Evolutionary conservation across 2,113 vertebrate genomes (phyloP).

Genomic region (Micronycteris hirsuta): DNA sequence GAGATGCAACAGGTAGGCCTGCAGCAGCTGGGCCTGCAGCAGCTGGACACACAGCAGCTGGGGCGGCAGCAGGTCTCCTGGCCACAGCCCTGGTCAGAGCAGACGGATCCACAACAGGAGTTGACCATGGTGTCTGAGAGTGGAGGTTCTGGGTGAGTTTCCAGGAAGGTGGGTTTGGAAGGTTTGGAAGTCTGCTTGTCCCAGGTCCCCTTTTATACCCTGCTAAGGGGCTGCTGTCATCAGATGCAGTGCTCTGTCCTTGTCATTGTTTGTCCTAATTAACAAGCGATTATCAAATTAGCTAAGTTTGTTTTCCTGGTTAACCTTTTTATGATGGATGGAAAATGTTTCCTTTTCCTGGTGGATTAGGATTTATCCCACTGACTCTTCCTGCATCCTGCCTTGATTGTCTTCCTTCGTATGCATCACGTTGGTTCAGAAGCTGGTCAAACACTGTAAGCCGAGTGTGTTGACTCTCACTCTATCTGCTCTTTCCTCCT

Average conservation of each 20-base stretch:
- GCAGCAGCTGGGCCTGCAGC: not conserved
- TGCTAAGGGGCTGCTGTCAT: not conserved
- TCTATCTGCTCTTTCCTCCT: not conserved
- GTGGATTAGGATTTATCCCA: not conserved
- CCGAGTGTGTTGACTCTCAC: not conserved
- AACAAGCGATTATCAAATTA: slow-evolving; percentile 1
- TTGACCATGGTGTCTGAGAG: slow-evolving; percentile 37
- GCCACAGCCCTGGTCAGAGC: slow-evolving; percentile 36
- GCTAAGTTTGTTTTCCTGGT: not conserved
- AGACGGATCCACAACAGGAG: slow-evolving; percentile 33
- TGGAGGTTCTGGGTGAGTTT: slow-evolving; percentile 13
- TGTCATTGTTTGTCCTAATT: slow-evolving; percentile 13
- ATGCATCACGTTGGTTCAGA: not conserved
- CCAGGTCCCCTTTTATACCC: not conserved
- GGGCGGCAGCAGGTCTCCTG: not conserved
- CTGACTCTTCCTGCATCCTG: not conserved
- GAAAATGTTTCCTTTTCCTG: not conserved
- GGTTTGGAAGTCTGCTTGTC: not conserved
- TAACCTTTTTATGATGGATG: not conserved
- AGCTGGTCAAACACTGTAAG: not conserved
- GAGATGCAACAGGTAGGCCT: not conserved
- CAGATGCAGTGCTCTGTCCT: not conserved
- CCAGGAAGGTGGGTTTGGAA: not conserved
- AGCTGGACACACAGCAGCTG: too few relatives aligned
- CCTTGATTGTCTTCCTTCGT: not conserved